Evolutionary conservation across 2,797 vertebrate genomes (phyloP), one percentile per base, ranked within the genome.

Genomic region (Apodemus agrarius): DNA sequence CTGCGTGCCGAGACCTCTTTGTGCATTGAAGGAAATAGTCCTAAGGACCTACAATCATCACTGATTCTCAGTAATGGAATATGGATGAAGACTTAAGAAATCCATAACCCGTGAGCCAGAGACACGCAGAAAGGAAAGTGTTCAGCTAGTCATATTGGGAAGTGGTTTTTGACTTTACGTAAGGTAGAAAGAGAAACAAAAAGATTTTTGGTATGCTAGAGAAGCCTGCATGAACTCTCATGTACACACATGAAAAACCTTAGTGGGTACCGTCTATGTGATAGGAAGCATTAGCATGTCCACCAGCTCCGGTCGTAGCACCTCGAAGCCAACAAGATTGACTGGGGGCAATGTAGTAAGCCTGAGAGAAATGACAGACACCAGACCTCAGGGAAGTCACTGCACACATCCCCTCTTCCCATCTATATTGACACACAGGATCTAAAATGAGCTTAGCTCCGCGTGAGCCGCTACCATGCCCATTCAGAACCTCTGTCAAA

Each of bases 1-100:
- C 57, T 83, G 31, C 31, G 22, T 65, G 21, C 79, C 65, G 49
- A 34, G 19, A 40, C 76, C 74, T 16, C 69, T 85, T 85, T 96
- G 90, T 84, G 81, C 89, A 24, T 76, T 81, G 89, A 95, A 79
- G 88, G 72, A 19, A 92, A 14, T 69, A 69, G 14, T 93, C 37
- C 37, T 90, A 37, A 90, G 54, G 43, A 88, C 22, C n/a, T 97
- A 93, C 92, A 24, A 87, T 67, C 86, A 91, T 74, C 79, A 78
- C 81, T 57, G 75, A 75, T 90, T 93, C 91, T 29, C 82, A 79
- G 37, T 82, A 59, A 89, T 76, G 16, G 46, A 79, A 92, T 87
- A 37, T 96, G 76, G 67, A n/a, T 75, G 14, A 52, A 11, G n/a
- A n/a, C 87, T 10, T 87, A 76, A 78, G n/a, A 94, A 96, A 91